A percentile compares a stretch with the other conserved stretches of the same genome.
Evolutionary conservation across 2,888 invertebrate species (phyloP).

Genomic region (Drosophila acutilabella): DNA sequence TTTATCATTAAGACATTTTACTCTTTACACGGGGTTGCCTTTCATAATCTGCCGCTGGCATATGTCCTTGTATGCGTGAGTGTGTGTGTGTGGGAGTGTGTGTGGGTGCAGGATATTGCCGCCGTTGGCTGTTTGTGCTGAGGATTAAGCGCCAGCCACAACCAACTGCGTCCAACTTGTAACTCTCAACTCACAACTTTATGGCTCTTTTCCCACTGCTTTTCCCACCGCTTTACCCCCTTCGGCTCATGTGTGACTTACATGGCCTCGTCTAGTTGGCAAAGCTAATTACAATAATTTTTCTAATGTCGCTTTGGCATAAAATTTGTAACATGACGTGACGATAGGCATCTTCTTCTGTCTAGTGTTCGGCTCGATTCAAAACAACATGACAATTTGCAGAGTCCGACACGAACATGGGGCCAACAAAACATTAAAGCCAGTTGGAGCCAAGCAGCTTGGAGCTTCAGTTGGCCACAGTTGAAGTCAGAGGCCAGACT

Average conservation of each 20-base stretch:
- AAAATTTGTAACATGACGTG: constrained; percentile 75
- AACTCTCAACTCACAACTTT: constrained; percentile 21
- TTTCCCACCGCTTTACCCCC: neutral
- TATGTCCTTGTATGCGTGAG: constrained; percentile 51
- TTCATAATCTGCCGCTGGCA: constrained; percentile 74
- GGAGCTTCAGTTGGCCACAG: constrained; percentile 22
- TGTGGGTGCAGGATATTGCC: constrained; percentile 70
- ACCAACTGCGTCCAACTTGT: constrained; percentile 65
- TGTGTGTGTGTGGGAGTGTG: constrained; percentile 3
- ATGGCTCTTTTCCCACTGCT: neutral
- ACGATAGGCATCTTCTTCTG: constrained; percentile 64
- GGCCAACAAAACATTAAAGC: constrained; percentile 51
- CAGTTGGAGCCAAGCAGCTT: constrained; percentile 30
- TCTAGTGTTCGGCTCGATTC: constrained; percentile 30
- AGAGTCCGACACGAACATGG: constrained; percentile 70
- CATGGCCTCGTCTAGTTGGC: constrained; percentile 39
- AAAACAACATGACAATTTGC: constrained; percentile 77
- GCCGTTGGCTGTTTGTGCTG: constrained; percentile 72
- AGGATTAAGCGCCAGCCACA: constrained; percentile 69
- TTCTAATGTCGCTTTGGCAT: constrained; percentile 72
- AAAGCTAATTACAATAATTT: constrained; percentile 75
- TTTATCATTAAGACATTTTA: constrained; percentile 80
- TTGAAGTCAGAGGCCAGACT: constrained; percentile 12
- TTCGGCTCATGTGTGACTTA: constrained; percentile 31
- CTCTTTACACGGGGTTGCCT: constrained; percentile 67